Percentiles rank a stretch among this genome's conserved stretches.
Evolutionary conservation across 2,797 vertebrate genomes (phyloP).

Genomic region (Babyrousa celebensis): DNA sequence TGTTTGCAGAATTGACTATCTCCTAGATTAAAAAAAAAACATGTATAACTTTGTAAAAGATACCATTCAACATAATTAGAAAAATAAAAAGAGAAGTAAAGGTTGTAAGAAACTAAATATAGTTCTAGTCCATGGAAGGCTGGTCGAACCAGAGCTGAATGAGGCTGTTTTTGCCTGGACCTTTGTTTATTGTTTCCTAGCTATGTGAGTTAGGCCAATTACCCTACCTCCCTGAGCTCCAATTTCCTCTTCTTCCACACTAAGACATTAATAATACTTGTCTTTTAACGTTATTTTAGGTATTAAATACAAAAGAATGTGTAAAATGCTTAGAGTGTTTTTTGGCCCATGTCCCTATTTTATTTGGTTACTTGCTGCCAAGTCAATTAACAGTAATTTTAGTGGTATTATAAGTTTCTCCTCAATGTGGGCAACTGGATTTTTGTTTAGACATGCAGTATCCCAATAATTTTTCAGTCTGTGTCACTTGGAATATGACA

Average conservation of each 20-base stretch:
- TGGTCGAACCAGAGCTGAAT: background rate
- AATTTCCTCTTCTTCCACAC: background rate
- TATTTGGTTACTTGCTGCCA: background rate
- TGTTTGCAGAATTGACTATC: background rate
- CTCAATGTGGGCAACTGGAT: background rate
- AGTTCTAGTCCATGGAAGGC: background rate
- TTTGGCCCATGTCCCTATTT: background rate
- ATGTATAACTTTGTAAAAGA: background rate
- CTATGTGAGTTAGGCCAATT: background rate
- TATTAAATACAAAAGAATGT: background rate
- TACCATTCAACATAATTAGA: background rate
- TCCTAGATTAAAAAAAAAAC: background rate
- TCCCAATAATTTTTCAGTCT: background rate
- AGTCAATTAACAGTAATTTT: background rate
- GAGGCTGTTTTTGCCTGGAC: background rate
- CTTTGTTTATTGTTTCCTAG: background rate
- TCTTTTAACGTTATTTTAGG: background rate
- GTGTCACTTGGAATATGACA: background rate
- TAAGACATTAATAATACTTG: background rate
- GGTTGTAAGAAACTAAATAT: background rate
- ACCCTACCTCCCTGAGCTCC: background rate
- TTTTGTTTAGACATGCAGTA: background rate
- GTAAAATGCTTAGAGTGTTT: background rate
- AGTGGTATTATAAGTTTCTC: background rate
- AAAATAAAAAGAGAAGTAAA: constrained; percentile 9